Base-by-base conservation (phyloP, 2,888 invertebrate species). In the Allolobophora icterica region DNA sequence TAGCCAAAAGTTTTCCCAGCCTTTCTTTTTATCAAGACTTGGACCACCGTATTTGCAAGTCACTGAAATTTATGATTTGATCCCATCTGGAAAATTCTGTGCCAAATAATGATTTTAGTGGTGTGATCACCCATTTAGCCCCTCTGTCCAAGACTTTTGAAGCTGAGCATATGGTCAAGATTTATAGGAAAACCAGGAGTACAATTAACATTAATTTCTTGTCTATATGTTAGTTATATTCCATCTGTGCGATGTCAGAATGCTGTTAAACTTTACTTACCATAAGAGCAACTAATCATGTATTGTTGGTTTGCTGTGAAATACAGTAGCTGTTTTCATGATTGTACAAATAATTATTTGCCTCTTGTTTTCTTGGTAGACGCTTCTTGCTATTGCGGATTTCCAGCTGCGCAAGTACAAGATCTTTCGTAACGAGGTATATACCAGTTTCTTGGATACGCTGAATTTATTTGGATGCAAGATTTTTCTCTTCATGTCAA, bases 341-440 rank as follows among this genome's bases (percentile, higher is more conserved):
- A 71, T n/a, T 71, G 71, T 71, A 30, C 30, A 21, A 52, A 52
- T 21, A 71, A 35, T 35, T 5, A 19, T 24, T 87, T 87, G 34
- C 38, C 87, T n/a, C 11, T 87, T 87, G 35, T 33, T 35, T 35
- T 87, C 34, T 8, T 87, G 13, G 15, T 38, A 87, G 87, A 87
- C 87, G 19, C 87, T 87, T 87, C 87, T 87, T 87, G 87, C 30
- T 19, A 34, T 87, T 34, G 87, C 87, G 0, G 35, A 87, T 8
- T 87, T 8, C 87, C 87, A 87, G 38, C 38, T 87, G 24, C 87
- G 87, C 3, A 87, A 87, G 38, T 87, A 87, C 87, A 87, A 87
- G 87, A 34, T 87, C 87, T 87, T 87, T 21, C 0, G 0, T 11
- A 87, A 87, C n/a, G 87, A 34, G 87, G 87, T 87, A 87, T 87